Conservation (phyloP, 35 echinoderm and acorn worm species). For the Diadema setosum region DNA sequence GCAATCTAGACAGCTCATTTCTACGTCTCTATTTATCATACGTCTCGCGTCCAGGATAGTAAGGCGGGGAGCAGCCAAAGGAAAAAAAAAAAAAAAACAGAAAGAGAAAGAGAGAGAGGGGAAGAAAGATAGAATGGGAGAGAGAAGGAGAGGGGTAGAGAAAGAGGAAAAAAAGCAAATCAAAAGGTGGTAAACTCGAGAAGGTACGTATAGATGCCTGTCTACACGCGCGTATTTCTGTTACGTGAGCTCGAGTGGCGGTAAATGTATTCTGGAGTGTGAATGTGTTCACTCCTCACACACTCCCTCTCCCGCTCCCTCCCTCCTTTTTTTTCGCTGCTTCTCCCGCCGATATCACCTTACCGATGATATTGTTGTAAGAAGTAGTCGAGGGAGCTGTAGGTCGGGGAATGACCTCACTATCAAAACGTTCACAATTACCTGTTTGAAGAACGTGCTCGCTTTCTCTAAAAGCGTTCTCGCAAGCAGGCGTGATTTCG, state of each 20-base stretch:
- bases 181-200: slow-evolving; percentile 4
- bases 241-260: slow-evolving; percentile 4
- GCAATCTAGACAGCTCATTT: slow-evolving; percentile 20
- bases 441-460: slow-evolving; percentile 15
- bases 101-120: too few species aligned
- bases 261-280: slow-evolving; percentile 14
- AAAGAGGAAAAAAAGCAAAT: not conserved
- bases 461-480: not conserved
- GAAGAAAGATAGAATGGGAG: too few species aligned
- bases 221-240: slow-evolving; percentile 7
- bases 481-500: not conserved
- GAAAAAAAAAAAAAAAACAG: too few species aligned
- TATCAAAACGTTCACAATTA: slow-evolving; percentile 27
- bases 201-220: slow-evolving; percentile 1
- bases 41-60: too few species aligned
- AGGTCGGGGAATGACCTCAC: slow-evolving; percentile 17
- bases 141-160: too few species aligned
- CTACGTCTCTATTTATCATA: slow-evolving; percentile 24
- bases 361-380: slow-evolving; percentile 1
- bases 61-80: too few species aligned
- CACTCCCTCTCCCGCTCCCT: too few species aligned
- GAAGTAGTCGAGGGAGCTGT: slow-evolving; percentile 1
- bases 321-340: slow-evolving; percentile 3
- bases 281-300: too few species aligned
- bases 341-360: slow-evolving; percentile 23